phyloP scores from a whole-genome alignment of 2,797 vertebrate species.

The Rhadinocentrus ornatus region DNA sequence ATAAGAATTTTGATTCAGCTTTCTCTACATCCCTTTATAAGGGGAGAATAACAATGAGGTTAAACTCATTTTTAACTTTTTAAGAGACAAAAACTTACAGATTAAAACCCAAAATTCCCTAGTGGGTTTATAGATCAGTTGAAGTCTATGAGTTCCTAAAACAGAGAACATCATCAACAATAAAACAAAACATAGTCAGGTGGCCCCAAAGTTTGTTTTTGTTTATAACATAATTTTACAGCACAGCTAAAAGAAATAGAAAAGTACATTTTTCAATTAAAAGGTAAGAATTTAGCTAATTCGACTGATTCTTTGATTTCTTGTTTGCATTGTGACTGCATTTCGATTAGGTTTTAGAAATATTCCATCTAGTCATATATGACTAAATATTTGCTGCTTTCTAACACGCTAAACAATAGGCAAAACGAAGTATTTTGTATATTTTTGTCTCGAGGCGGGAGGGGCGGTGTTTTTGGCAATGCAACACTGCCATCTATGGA shows the following conservation, averaged over 20 bases:
- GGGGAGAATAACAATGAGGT: neutral
- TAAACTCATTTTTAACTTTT: neutral
- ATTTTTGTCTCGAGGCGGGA: neutral
- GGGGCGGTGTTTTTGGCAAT: neutral
- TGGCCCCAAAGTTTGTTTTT: no score
- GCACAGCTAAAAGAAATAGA: no score
- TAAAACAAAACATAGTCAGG: neutral
- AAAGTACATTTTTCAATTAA: no score
- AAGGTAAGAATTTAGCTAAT: no score
- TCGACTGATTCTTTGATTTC: no score
- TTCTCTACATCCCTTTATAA: neutral
- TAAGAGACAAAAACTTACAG: neutral
- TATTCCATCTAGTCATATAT: no score
- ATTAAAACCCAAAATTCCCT: neutral
- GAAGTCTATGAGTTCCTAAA: neutral
- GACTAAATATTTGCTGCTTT: no score
- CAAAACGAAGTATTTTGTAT: no score
- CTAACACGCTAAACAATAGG: no score
- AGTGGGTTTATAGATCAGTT: neutral
- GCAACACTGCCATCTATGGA: slow-evolving; percentile 75
- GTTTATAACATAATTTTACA: no score
- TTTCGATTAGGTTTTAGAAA: no score
- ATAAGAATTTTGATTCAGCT: neutral
- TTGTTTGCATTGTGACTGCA: no score
- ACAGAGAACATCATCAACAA: neutral